Evolutionary conservation across 2,797 vertebrate genomes (phyloP), one percentile per base, ranked within the genome.

Genomic region (Pseudochaenichthys georgianus): DNA sequence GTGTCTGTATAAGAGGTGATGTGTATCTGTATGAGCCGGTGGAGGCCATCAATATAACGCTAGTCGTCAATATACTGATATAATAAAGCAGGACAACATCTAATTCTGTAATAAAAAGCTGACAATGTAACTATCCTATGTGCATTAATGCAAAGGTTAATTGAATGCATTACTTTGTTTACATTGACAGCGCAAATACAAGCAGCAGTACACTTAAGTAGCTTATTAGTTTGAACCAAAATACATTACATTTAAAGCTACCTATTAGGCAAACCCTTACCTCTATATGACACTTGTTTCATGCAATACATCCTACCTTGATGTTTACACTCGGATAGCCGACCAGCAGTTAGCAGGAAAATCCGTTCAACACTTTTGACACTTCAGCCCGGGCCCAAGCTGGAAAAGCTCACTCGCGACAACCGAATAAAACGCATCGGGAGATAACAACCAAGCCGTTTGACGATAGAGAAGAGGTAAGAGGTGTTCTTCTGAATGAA

Each of bases 321-420:
- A 72, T 84, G 88, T 94, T 93, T 89, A 93, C 86, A 90, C 76
- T 82, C 79, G 59, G 87, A 73, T 86, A 86, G 81, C 82, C 73
- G 3, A 9, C 51, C 77, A 75, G 84, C 84, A 53, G 80, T 60
- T 84, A 77, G 89, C 83, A 75, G 58, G 62, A 61, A 79, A 88
- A 93, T 81, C 70, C 80, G 78, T 76, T 7, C 71, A 42, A 61
- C 64, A 79, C 64, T 61, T 41, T 38, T 38, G 65, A 81, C 61
- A 11, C 77, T 82, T 94, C 87, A 94, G 65, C 92, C 94, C 74
- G 93, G 93, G 63, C 91, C 82, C 38, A 79, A 88, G 73, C 78
- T 59, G 61, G 63, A 84, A 81, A 85, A 86, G 16, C 83, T 88
- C 91, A 89, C 88, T 8, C 70, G 88, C 87, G 60, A 60, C 38